These are phyloP conservation scores for Sebastes melanostomus DNA, from an alignment of 2,797 vertebrate genomes.

Conservation along the genomic window DNA sequence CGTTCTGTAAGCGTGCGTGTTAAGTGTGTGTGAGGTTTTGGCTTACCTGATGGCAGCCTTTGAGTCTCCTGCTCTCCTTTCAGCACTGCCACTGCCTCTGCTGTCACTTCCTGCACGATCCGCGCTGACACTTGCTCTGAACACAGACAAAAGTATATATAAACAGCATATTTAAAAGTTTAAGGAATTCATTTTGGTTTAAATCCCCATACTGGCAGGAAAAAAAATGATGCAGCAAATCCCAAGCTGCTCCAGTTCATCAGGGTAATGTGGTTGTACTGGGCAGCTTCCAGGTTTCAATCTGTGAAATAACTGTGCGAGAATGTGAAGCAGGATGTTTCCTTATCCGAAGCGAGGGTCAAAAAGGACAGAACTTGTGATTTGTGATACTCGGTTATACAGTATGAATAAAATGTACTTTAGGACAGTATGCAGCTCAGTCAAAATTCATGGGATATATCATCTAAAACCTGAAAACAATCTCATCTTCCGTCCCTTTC, in stretches of 20 bases:
- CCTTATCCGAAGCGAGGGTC: neutral
- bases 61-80: constrained; percentile 95
- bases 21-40: neutral
- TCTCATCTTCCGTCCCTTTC: neutral
- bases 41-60: constrained; percentile 82
- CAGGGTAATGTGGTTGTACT: neutral
- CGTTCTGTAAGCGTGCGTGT: neutral
- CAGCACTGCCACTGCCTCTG: constrained; percentile 96
- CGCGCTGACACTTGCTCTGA: constrained; percentile 97
- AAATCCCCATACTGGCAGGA: neutral
- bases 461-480: neutral
- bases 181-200: neutral
- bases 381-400: neutral
- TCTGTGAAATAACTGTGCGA: neutral
- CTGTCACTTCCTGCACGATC: constrained; percentile 98
- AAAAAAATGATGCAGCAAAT: neutral
- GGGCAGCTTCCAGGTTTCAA: neutral
- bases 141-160: constrained; percentile 3
- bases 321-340: neutral
- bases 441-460: neutral
- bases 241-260: neutral
- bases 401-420: neutral
- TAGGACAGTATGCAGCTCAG: neutral
- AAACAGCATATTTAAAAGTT: neutral
- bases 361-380: neutral